phyloP scores from a whole-genome alignment of 2,888 invertebrate species.

The Dinocampus coccinellae region DNA sequence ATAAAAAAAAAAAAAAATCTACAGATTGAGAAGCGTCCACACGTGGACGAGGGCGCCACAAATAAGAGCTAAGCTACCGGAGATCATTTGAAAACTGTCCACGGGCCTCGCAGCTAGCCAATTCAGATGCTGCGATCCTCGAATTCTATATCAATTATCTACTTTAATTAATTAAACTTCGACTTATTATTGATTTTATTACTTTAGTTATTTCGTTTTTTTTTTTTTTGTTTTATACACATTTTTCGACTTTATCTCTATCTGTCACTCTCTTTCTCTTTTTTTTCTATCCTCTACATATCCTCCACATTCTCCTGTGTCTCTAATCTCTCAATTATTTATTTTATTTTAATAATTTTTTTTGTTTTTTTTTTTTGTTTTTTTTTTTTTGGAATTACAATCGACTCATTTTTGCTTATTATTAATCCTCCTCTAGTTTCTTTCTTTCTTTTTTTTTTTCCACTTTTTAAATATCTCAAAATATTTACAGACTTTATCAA shows the following conservation, averaged over 20 bases:
- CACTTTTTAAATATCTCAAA: conserved; percentile 21
- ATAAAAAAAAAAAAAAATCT: conserved; percentile 42
- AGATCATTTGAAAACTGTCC: conserved; percentile 70
- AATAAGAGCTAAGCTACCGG: conserved; percentile 69
- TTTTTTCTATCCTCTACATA: conserved; percentile 29
- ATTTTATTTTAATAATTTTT: conserved; percentile 24
- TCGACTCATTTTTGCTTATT: conserved; percentile 20
- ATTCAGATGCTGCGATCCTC: conserved; percentile 69
- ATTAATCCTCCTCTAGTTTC: not conserved
- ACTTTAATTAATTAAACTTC: conserved; percentile 66
- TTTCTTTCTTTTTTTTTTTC: not conserved
- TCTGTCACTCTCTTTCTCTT: conserved; percentile 36
- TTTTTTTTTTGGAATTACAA: conserved; percentile 41
- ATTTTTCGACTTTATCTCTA: conserved; percentile 47
- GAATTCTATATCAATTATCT: conserved; percentile 66
- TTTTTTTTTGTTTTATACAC: conserved; percentile 44
- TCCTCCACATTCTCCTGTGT: conserved; percentile 31
- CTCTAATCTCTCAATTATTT: conserved; percentile 18
- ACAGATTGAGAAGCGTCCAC: conserved; percentile 50
- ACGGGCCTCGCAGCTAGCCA: conserved; percentile 68
- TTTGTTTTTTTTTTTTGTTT: conserved; percentile 30
- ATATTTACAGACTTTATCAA: not conserved
- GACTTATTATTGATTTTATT: conserved; percentile 60
- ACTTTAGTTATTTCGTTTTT: conserved; percentile 46
- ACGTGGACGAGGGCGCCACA: conserved; percentile 60